phyloP scores from a whole-genome alignment of 2,888 invertebrate species.

The Erebia aethiops region DNA sequence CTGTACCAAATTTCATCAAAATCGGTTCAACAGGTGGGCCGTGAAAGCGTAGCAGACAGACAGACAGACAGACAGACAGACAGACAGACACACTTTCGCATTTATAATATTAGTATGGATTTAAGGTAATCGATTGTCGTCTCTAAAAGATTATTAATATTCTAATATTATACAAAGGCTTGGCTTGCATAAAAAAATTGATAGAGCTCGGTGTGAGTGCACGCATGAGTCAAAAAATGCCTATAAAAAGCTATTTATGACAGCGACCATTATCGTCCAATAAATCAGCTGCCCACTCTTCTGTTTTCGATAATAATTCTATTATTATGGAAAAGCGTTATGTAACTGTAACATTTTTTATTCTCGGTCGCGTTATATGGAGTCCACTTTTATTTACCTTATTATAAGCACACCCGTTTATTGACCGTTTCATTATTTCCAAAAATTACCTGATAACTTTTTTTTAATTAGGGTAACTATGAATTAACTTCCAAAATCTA shows the following conservation, averaged over 20 bases:
- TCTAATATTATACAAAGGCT: conserved; percentile 10
- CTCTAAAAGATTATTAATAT: background rate
- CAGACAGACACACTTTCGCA: too few relatives aligned
- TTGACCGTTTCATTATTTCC: background rate
- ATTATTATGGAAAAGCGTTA: conserved; percentile 83
- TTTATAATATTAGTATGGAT: too few relatives aligned
- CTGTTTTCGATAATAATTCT: conserved; percentile 84
- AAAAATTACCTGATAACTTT: background rate
- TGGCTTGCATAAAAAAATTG: conserved; percentile 19
- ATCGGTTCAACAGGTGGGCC: too few relatives aligned
- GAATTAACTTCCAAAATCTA: too few relatives aligned
- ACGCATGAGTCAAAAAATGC: conserved; percentile 65
- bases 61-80: too few relatives aligned
- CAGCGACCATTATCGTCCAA: conserved; percentile 81
- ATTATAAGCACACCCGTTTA: background rate
- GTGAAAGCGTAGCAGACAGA: too few relatives aligned
- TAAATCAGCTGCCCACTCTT: conserved; percentile 84
- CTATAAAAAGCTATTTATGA: conserved; percentile 82
- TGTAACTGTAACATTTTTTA: conserved; percentile 81
- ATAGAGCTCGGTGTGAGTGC: conserved; percentile 60
- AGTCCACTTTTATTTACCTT: conserved; percentile 44
- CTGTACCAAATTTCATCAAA: too few relatives aligned
- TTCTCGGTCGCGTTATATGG: conserved; percentile 52
- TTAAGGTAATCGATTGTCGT: background rate
- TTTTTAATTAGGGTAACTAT: too few relatives aligned